These are phyloP conservation scores for Mesodorylaimus sp. DNA, from an alignment of 2,888 invertebrate genomes.

Conservation along the genomic window DNA sequence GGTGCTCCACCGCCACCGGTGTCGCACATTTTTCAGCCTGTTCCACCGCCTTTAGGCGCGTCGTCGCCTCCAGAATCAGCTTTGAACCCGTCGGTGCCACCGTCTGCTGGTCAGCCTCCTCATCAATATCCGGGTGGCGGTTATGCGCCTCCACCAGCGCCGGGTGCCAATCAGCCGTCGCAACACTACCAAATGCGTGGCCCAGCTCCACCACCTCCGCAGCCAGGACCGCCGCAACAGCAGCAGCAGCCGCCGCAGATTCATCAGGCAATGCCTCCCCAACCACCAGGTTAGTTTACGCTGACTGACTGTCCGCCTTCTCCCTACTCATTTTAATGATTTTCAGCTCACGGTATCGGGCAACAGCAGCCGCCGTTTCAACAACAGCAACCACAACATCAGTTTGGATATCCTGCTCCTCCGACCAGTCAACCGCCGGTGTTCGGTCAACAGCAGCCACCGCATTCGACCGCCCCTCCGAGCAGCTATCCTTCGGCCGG, in stretches of 20 bases:
- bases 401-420: background rate
- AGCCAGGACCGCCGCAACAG: slow-evolving; percentile 8
- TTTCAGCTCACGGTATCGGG: background rate
- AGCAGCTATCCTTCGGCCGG: background rate
- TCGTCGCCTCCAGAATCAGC: background rate
- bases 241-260: slow-evolving; percentile 8
- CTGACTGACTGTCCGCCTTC: background rate
- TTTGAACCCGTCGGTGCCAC: background rate
- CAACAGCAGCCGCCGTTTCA: background rate
- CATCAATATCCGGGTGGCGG: too few species aligned
- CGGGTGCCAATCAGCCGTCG: background rate
- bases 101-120: too few species aligned
- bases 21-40: background rate
- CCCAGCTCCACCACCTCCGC: background rate
- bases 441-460: slow-evolving; percentile 13
- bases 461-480: background rate
- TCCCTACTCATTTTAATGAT: too few species aligned
- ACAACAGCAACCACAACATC: background rate
- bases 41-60: background rate
- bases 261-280: background rate
- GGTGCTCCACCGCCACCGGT: background rate
- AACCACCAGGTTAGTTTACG: background rate
- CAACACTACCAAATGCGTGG: background rate
- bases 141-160: too few species aligned
- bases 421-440: slow-evolving; percentile 7